These are phyloP conservation scores for Clytia hemisphaerica DNA, from an alignment of 30 jellyfish, hydroid and myxozoan species.

Conservation along the genomic window DNA sequence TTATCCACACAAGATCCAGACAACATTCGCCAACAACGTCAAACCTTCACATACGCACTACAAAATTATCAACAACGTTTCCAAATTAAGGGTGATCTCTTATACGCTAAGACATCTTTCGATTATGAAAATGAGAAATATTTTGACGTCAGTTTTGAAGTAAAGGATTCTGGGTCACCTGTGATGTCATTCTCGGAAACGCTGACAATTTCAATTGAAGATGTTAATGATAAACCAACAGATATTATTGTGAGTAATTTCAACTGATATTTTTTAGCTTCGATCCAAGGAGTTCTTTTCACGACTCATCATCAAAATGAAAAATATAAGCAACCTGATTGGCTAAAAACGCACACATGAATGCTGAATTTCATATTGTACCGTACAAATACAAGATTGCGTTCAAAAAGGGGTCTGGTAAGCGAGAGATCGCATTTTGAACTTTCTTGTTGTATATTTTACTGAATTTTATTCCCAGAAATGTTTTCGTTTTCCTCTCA, in stretches of 20 bases:
- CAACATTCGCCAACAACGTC: constrained; percentile 8
- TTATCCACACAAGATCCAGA: constrained; percentile 73
- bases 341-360: no score
- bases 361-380: no score
- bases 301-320: no score
- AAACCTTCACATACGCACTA: constrained; percentile 54
- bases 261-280: not conserved
- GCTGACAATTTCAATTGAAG: constrained; percentile 30
- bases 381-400: no score
- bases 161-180: constrained; percentile 65
- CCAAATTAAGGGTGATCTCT: not conserved
- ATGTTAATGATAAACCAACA: constrained; percentile 64
- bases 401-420: no score
- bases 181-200: constrained; percentile 30
- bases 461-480: no score
- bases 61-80: not conserved
- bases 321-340: no score
- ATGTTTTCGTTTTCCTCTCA: no score
- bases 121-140: constrained; percentile 51
- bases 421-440: no score
- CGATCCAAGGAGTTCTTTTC: no score
- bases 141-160: constrained; percentile 31
- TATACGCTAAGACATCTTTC: constrained; percentile 3
- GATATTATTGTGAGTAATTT: constrained; percentile 17
- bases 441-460: no score